phyloP scores from a whole-genome alignment of 2,113 vertebrate species.

The Ageneiosus marmoratus region DNA sequence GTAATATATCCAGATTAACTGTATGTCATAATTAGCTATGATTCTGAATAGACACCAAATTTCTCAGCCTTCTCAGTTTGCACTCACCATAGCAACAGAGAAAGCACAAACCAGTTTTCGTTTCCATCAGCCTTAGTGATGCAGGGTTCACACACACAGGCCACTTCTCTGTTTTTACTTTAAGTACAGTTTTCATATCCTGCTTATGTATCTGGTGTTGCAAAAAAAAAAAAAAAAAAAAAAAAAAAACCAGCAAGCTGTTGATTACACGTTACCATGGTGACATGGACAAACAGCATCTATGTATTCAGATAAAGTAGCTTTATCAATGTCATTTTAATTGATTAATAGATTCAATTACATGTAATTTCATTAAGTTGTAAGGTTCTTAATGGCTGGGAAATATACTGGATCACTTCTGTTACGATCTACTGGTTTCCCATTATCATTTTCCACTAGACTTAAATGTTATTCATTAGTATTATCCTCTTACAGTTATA shows the following conservation, averaged over 20 bases:
- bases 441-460: background rate
- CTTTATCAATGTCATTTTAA: background rate
- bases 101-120: constrained; percentile 12
- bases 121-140: background rate
- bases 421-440: background rate
- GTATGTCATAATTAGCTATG: background rate
- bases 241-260: constrained; percentile 20
- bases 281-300: constrained; percentile 26
- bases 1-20: background rate
- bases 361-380: background rate
- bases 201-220: constrained; percentile 2
- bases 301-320: background rate
- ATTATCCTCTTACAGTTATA: background rate
- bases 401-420: background rate
- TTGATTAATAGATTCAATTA: background rate
- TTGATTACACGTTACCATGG: constrained; percentile 26
- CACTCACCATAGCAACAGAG: constrained; percentile 25
- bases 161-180: background rate
- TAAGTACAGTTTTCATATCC: constrained; percentile 3
- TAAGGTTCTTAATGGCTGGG: too few species aligned
- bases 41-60: background rate
- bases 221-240: background rate
- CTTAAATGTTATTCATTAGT: background rate
- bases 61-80: background rate
- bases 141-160: background rate